phyloP scores from a whole-genome alignment of 2,888 invertebrate species.

The Linnaemya tessellans region DNA sequence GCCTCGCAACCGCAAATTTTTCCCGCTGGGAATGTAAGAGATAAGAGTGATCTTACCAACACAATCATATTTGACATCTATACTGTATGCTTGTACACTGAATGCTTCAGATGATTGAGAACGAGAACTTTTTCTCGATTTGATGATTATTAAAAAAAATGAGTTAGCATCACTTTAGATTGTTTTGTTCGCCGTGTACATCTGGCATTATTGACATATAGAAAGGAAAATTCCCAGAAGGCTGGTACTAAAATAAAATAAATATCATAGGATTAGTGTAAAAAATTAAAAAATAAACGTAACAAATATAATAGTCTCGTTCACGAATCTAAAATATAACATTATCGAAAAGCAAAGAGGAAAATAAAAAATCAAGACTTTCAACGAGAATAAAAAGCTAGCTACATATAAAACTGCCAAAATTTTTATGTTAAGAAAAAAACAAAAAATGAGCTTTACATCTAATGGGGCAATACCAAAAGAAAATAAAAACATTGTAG shows the following conservation, averaged over 20 bases:
- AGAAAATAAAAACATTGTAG: slow-evolving; percentile 55
- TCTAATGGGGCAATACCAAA: slow-evolving; percentile 70
- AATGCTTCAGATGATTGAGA: no score
- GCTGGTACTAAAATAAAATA: slow-evolving; percentile 1
- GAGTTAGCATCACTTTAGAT: not conserved
- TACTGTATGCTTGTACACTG: no score
- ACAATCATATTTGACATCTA: no score
- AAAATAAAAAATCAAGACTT: not conserved
- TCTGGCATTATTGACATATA: not conserved
- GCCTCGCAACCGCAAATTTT: no score
- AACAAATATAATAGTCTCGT: no score
- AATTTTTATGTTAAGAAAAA: slow-evolving; percentile 32
- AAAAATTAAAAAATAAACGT: slow-evolving; percentile 6
- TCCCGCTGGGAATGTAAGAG: no score
- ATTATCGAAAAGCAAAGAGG: no score
- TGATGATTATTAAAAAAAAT: no score
- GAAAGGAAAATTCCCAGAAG: not conserved
- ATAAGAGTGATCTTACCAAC: no score
- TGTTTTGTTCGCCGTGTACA: not conserved
- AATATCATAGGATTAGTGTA: not conserved
- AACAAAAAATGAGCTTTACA: slow-evolving; percentile 58
- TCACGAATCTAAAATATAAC: slow-evolving; percentile 12
- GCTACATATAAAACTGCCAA: slow-evolving; percentile 16
- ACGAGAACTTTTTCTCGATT: no score
- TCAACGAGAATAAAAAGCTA: not conserved